Evolutionary conservation across 2,888 invertebrate genomes (phyloP), one percentile per base, ranked within the genome.

Genomic region (Pseudococcus longispinus): DNA sequence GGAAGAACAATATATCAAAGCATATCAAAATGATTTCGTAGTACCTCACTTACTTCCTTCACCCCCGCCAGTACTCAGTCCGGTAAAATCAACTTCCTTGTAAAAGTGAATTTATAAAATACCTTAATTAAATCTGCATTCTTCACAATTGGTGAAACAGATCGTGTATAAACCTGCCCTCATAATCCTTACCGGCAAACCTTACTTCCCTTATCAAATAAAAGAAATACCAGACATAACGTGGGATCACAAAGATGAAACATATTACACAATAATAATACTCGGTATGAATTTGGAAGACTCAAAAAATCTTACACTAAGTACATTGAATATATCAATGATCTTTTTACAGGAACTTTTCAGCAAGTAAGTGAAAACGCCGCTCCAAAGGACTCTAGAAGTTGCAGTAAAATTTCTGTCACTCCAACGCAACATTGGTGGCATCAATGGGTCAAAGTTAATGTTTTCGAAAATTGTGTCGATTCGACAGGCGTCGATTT

Each of bases 381-480:
- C 60, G 2, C 20, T 8, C 0, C 60, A 15, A 29, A 70, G 15
- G 15, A 70, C 8, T 29, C 29, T 1, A 29, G 15, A 26, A 26
- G 9, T 65, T 65, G 2, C 2, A 29, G 29, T 15, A 70, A 70
- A 70, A 70, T 70, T 15, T 9, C 29, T 6, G 15, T 29, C 29
- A 13, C 70, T 26, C 26, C 26, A 15, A 29, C 70, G 3, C 3
- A 29, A 70, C 15, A 70, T 15, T 70, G n/a, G 26, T 70, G 70
- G 70, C 70, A 70, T 70, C 70, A 70, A 70, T 70, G 70, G 70
- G 70, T 70, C 3, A 70, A 70, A 70, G 8, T 70, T 1, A 70
- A 70, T 15, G 29, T 70, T 29, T 70, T 29, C 15, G 70, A 70
- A 13, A 70, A 70, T 29, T 26, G 29, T 0, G 0, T 70, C 15